Conservation (phyloP, 53 echinoderm and acorn worm genomes). For the Paracentrotus lividus region DNA sequence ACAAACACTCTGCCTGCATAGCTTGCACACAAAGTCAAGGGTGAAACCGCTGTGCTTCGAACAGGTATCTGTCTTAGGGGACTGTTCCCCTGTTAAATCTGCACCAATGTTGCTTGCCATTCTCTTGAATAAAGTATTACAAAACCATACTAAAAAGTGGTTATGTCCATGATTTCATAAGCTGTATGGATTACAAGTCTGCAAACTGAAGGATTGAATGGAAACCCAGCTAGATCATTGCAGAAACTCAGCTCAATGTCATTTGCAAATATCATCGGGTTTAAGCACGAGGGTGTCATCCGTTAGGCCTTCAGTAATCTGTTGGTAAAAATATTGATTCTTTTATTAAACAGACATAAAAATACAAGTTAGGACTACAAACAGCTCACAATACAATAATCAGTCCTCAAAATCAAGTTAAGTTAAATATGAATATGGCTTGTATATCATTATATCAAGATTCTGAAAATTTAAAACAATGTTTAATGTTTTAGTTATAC, state of each 20-base stretch:
- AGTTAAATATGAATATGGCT: no score
- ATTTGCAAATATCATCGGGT: no score
- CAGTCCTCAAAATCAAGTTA: no score
- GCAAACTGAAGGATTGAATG: background rate
- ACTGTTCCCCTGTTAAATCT: background rate
- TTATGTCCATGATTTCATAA: background rate
- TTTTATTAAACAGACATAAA: no score
- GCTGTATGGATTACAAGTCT: background rate
- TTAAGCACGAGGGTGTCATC: background rate
- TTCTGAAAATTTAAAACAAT: no score
- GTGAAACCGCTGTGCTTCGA: background rate
- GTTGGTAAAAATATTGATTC: background rate
- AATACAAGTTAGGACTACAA: no score
- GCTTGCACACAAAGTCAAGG: background rate
- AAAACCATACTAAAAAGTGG: background rate
- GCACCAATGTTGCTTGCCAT: background rate
- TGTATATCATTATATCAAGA: no score
- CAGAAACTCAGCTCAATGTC: background rate
- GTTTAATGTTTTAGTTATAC: no score
- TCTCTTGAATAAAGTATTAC: background rate
- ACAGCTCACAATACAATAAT: no score
- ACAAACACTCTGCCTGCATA: background rate
- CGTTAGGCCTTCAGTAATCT: background rate
- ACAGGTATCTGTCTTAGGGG: background rate
- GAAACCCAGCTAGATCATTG: background rate